Conservation (phyloP, 2,888 invertebrate genomes). For the Dioctria rufipes region DNA sequence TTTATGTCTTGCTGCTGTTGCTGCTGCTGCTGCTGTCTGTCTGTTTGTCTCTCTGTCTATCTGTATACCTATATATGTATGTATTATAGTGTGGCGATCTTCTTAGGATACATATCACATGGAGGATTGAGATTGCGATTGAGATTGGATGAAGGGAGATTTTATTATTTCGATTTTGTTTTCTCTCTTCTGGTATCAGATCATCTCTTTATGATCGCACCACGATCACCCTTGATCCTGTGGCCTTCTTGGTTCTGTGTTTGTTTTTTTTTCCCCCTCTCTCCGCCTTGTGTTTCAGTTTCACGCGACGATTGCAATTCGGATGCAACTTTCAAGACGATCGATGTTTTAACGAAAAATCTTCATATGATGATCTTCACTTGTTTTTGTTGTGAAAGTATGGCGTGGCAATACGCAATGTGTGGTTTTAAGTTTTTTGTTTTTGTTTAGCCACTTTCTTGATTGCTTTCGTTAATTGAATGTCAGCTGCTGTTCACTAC, state of each 20-base stretch:
- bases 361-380: constrained; percentile 18
- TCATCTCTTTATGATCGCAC: constrained; percentile 42
- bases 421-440: constrained; percentile 20
- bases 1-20: constrained; percentile 33
- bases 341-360: too few relatives aligned
- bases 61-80: too few relatives aligned
- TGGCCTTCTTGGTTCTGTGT: constrained; percentile 13
- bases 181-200: not conserved
- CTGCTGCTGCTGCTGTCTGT: not conserved
- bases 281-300: not conserved
- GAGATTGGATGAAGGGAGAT: not conserved
- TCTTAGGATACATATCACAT: too few relatives aligned
- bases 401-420: constrained; percentile 1
- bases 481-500: constrained; percentile 9
- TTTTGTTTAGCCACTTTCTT: constrained; percentile 22
- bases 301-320: not conserved
- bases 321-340: not conserved
- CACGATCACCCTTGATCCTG: constrained; percentile 50
- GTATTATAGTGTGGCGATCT: too few relatives aligned
- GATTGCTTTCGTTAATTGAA: constrained; percentile 50
- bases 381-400: constrained; percentile 2
- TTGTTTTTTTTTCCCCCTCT: not conserved
- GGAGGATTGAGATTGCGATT: not conserved
- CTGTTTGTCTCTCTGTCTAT: too few relatives aligned
- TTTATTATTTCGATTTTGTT: not conserved